Evolutionary conservation across 1,140 invertebrate species (phyloP).

Genomic region (Megathymus violae): DNA sequence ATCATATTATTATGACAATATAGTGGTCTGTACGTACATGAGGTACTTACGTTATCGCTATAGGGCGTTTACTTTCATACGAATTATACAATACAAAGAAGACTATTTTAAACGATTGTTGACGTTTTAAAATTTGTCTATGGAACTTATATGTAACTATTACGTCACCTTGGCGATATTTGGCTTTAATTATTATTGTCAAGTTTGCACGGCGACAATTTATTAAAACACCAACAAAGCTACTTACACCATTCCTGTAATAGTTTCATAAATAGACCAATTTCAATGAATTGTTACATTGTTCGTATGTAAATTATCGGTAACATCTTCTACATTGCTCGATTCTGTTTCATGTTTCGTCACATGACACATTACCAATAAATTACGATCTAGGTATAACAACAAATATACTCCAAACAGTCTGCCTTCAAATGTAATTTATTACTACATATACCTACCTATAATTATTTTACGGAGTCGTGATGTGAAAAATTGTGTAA

Average conservation of each 20-base stretch:
- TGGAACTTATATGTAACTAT: not conserved
- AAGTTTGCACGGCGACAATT: not conserved
- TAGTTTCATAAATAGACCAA: not conserved
- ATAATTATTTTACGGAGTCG: too few species aligned
- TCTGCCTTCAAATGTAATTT: not conserved
- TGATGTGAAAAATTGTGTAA: constrained; percentile 11
- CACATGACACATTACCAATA: not conserved
- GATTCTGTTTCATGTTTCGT: not conserved
- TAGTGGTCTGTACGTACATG: not conserved
- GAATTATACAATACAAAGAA: constrained; percentile 17
- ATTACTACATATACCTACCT: not conserved
- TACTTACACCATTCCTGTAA: not conserved
- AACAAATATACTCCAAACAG: not conserved
- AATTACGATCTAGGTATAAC: not conserved
- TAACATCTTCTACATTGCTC: not conserved
- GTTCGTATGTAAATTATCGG: not conserved
- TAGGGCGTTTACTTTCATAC: constrained; percentile 12
- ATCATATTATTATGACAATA: constrained; percentile 25
- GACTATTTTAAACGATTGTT: constrained; percentile 14
- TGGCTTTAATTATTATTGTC: constrained; percentile 4
- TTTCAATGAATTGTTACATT: not conserved
- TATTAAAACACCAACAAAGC: too few species aligned
- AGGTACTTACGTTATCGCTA: constrained; percentile 11
- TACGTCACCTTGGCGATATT: constrained; percentile 13
- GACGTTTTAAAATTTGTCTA: constrained; percentile 16